Conservation (phyloP, 1,140 invertebrate genomes). For the Phocides pigmalion region DNA sequence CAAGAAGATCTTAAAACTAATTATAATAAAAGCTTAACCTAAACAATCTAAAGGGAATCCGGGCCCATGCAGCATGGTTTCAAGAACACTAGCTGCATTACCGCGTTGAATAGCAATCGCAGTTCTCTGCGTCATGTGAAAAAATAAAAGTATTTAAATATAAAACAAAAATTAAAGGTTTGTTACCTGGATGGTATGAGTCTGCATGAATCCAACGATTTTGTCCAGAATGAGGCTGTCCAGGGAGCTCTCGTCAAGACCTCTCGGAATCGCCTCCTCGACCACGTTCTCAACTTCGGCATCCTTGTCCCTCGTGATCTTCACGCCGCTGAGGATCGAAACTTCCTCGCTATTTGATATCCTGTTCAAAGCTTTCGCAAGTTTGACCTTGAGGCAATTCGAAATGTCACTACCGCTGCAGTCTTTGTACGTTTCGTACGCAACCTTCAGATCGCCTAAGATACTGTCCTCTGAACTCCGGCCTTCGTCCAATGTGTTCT, state of each 20-base stretch:
- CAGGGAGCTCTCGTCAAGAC: conserved; percentile 88
- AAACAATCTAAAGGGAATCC: too few species aligned
- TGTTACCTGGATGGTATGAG: conserved; percentile 89
- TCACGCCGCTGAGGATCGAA: conserved; percentile 88
- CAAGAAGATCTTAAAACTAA: too few species aligned
- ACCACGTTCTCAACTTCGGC: conserved; percentile 55
- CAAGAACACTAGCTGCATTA: too few species aligned
- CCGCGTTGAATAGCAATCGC: too few species aligned
- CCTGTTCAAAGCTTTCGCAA: conserved; percentile 89
- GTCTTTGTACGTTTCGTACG: conserved; percentile 87
- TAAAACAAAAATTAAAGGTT: background rate
- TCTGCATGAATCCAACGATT: conserved; percentile 88
- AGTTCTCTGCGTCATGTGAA: too few species aligned
- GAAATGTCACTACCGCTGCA: conserved; percentile 88
- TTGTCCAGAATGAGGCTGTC: conserved; percentile 90
- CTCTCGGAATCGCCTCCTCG: conserved; percentile 87
- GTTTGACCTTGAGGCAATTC: conserved; percentile 90
- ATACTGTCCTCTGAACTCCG: conserved; percentile 75
- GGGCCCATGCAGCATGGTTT: too few species aligned
- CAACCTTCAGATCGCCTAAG: conserved; percentile 74
- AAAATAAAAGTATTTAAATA: too few species aligned
- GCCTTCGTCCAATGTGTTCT: conserved; percentile 71
- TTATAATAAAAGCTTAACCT: too few species aligned
- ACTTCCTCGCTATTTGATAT: conserved; percentile 86
- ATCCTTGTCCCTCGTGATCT: conserved; percentile 86